Percentiles rank a stretch among this genome's conserved stretches.
Conservation (phyloP, 2,888 invertebrate genomes). For the Heliconius erato region DNA sequence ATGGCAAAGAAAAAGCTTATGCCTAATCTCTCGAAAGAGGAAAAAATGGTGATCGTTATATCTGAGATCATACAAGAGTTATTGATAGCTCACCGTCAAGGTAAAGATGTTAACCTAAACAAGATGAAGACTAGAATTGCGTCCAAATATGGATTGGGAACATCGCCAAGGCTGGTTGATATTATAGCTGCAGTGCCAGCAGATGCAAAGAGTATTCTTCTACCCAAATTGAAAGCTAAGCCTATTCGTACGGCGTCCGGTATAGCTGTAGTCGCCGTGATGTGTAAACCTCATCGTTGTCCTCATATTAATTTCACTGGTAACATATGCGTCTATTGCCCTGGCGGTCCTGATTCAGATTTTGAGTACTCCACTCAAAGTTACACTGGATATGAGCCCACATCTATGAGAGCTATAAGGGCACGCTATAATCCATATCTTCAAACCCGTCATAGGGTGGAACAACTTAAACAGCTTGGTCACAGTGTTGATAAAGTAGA, state of each 20-base stretch:
- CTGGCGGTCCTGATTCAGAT: slow-evolving; percentile 99
- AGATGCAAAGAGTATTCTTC: slow-evolving; percentile 93
- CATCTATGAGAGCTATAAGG: slow-evolving; percentile 99
- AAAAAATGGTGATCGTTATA: slow-evolving; percentile 95
- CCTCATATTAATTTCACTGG: slow-evolving; percentile 99
- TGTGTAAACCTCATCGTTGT: slow-evolving; percentile 99
- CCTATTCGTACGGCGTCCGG: slow-evolving; percentile 99
- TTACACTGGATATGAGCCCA: slow-evolving; percentile 99
- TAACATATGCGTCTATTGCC: slow-evolving; percentile 99
- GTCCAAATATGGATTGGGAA: slow-evolving; percentile 95
- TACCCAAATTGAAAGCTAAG: slow-evolving; percentile 97
- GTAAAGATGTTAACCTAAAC: slow-evolving; percentile 97
- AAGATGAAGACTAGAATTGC: slow-evolving; percentile 94
- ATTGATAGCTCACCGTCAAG: slow-evolving; percentile 92
- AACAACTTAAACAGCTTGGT: slow-evolving; percentile 97
- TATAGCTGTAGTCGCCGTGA: slow-evolving; percentile 99
- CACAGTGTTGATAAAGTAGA: slow-evolving; percentile 99
- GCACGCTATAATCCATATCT: slow-evolving; percentile 98
- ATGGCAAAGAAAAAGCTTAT: slow-evolving; percentile 79
- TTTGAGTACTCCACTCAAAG: slow-evolving; percentile 99
- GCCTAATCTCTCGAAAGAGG: slow-evolving; percentile 89
- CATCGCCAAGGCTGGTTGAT: slow-evolving; percentile 97
- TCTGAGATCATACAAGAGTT: slow-evolving; percentile 98
- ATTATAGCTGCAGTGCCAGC: slow-evolving; percentile 99
- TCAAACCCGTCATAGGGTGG: slow-evolving; percentile 95